These are phyloP conservation scores for Semibalanus balanoides DNA, from an alignment of 1,140 invertebrate genomes.

Conservation along the genomic window DNA sequence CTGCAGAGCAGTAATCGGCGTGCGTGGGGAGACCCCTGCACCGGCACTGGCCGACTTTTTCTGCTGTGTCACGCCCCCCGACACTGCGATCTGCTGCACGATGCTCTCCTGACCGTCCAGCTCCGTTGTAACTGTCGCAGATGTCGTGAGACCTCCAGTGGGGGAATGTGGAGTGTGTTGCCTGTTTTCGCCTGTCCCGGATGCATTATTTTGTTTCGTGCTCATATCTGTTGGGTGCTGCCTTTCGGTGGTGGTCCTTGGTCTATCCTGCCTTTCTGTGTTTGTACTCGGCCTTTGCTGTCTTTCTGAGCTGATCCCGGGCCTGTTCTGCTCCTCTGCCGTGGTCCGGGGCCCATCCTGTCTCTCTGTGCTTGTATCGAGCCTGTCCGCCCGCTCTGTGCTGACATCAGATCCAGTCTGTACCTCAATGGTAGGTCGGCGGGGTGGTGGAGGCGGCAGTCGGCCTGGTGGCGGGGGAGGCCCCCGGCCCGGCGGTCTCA, in stretches of 20 bases:
- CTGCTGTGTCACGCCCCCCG: no score
- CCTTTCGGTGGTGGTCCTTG: background rate
- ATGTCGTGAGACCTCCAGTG: background rate
- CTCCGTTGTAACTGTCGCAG: background rate
- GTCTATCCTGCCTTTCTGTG: background rate
- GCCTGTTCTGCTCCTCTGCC: no score
- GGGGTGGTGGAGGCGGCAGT: no score
- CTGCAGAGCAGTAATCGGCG: no score
- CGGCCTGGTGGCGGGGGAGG: no score
- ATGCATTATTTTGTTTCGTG: background rate
- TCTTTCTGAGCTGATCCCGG: background rate
- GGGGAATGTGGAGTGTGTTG: no score
- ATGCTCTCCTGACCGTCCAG: no score
- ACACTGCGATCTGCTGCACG: no score
- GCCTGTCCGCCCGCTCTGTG: background rate
- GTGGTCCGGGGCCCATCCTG: background rate
- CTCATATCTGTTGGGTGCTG: background rate
- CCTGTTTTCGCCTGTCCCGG: background rate
- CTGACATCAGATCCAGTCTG: background rate
- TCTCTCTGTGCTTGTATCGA: background rate
- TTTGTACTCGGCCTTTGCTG: background rate
- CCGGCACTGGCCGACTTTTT: no score
- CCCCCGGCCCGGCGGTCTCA: no score
- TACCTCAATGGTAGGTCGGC: background rate
- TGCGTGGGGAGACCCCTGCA: no score